These are phyloP conservation scores for Plebejus anna DNA, from an alignment of 2,888 invertebrate species.

Conservation along the genomic window DNA sequence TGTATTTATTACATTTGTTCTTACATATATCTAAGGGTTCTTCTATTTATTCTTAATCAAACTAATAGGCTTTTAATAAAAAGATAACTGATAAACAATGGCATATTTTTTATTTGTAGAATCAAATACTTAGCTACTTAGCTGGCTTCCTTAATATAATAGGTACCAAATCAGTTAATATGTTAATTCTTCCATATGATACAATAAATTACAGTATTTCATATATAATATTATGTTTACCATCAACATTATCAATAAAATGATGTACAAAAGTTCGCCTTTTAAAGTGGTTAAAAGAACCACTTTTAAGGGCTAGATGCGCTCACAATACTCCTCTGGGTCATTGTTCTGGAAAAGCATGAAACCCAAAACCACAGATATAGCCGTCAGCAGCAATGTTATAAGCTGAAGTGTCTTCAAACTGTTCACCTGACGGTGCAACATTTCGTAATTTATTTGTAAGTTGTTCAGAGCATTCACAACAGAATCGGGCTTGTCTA, in stretches of 20 bases:
- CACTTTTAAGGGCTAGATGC: conserved; percentile 65
- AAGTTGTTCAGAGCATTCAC: conserved; percentile 81
- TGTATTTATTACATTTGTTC: neutral
- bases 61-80: neutral
- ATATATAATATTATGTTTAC: conserved; percentile 50
- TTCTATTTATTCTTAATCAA: too few species aligned
- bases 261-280: conserved; percentile 40
- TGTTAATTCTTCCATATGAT: conserved; percentile 45
- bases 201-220: conserved; percentile 47
- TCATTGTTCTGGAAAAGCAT: conserved; percentile 55
- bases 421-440: conserved; percentile 55
- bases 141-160: conserved; percentile 19
- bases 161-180: conserved; percentile 33
- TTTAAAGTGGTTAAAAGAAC: conserved; percentile 54
- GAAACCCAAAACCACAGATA: conserved; percentile 56
- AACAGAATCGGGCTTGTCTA: conserved; percentile 88
- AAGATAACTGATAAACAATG: neutral
- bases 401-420: conserved; percentile 60
- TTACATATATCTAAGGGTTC: too few species aligned
- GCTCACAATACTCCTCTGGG: conserved; percentile 57
- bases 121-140: neutral
- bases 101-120: neutral
- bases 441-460: conserved; percentile 55
- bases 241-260: conserved; percentile 39
- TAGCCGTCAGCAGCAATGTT: conserved; percentile 52